Evolutionary conservation across 2,113 vertebrate species (phyloP).

Genomic region (Albula goreensis): DNA sequence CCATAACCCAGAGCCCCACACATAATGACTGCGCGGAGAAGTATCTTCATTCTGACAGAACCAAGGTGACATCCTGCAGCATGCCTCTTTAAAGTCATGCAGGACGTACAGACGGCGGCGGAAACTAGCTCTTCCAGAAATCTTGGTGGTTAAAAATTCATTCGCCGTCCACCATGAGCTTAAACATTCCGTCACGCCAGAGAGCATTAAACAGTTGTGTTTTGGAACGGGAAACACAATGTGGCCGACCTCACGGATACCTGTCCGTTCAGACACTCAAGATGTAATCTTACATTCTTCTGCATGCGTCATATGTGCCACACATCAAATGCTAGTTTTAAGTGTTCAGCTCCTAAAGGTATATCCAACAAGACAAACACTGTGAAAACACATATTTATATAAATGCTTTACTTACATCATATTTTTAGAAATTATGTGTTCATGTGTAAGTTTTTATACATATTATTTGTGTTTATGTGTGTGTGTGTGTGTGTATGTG

Average conservation of each 20-base stretch:
- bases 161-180: background rate
- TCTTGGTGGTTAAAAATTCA: background rate
- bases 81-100: conserved; percentile 25
- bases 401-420: too few species aligned
- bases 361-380: too few species aligned
- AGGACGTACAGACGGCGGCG: background rate
- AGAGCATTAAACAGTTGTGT: background rate
- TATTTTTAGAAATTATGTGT: too few species aligned
- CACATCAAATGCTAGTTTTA: too few species aligned
- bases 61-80: background rate
- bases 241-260: background rate
- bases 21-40: conserved; percentile 35
- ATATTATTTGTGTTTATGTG: too few species aligned
- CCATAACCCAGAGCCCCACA: conserved; percentile 38
- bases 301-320: too few species aligned
- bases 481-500: too few species aligned
- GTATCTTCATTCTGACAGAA: conserved; percentile 12
- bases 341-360: too few species aligned
- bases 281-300: too few species aligned
- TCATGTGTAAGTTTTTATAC: too few species aligned
- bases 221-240: background rate
- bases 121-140: background rate
- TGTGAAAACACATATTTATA: too few species aligned
- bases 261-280: background rate
- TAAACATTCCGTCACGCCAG: background rate